Evolutionary conservation across 2,888 invertebrate species (phyloP), one percentile per base, ranked within the genome.

Genomic region (Cremastinae sp.): DNA sequence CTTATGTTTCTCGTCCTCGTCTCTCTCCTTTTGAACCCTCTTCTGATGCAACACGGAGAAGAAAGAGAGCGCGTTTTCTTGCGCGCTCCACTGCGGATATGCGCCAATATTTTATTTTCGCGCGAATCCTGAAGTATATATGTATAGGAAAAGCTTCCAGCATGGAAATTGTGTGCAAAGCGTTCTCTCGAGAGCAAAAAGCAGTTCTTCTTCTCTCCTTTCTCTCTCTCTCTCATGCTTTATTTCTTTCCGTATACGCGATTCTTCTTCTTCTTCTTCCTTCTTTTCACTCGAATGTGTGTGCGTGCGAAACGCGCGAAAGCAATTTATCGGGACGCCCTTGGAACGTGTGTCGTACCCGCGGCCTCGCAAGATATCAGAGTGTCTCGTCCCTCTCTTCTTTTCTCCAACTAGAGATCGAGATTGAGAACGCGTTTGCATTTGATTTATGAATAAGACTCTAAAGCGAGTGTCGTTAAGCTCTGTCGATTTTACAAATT

Each of bases 41-140:
- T 5, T 39, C 39, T 37, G 45, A 12, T 37, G 8, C 18, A 18
- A 10, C 14, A 49, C 20, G 12, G 14, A 55, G 14, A 55, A 45
- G 35, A 35, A 45, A 35, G 14, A 45, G 45, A 55, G 55, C 18
- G 49, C 49, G 55, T 66, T 45, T 68, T 72, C 66, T 45, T 61
- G 70, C n/a, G n/a, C 64, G 51, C 61, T 70, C 43, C 47, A 51
- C 78, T 55, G 39, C 62, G 74, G 70, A 70, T 61, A 70, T 70
- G 70, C 70, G 61, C 70, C 78, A 81, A 81, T 82, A 83, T 81
- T 83, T 84, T 83, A 83, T 83, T 83, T 83, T 83, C 82, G 78
- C 80, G 80, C 81, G 81, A 78, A 80, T 79, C 79, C 80, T 73
- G 77, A 76, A 70, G 62, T 53, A 51, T 39, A 28, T 53, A 45